Evolutionary conservation across 2,113 vertebrate genomes (phyloP), one percentile per base, ranked within the genome.

Genomic region (Sinocyclocheilus grahami): DNA sequence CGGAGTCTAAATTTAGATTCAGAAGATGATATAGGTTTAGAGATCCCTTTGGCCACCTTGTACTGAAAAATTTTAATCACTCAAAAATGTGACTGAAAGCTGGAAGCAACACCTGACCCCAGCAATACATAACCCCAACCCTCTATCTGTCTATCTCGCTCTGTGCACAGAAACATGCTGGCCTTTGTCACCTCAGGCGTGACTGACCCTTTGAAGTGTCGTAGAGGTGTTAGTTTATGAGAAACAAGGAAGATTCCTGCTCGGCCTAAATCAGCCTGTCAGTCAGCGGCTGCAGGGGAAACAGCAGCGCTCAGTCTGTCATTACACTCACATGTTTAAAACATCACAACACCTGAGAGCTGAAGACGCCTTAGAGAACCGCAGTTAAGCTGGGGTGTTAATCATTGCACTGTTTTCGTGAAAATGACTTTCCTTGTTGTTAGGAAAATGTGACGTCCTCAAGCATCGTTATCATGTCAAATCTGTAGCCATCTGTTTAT

Each of bases 151-250:
- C 90, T 91, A 92, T 94, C 92, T 95, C 39, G 81, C 91, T 75
- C 20, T 48, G 12, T 72, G 91, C 92, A 86, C 84, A 91, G 30
- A 60, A 58, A 39, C 53, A 87, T 91, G 91, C 93, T 37, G 90
- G 91, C 87, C 94, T 93, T 92, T 95, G 94, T 91, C 94, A 95
- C 95, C 55, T 91, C 90, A 90, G 51, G 91, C 90, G 89, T 91
- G 90, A 93, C 86, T 85, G 90, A 58, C 33, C 88, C 94, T 96
- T 96, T 96, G 95, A 96, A 96, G 95, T 94, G 5, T 85, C 87
- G 86, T 12, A 37, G 86, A 92, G 95, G 95, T 96, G 95, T 95
- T 95, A 95, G 93, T 96, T 96, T 95, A 96, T 93, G 92, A 95
- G 93, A 95, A 93, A 62, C 20, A 94, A 94, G 92, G 91, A 88